Percentiles rank a stretch among this genome's conserved stretches.
These are phyloP conservation scores for Amphiprion clarkii DNA, from an alignment of 2,797 vertebrate genomes.

Conservation along the genomic window DNA sequence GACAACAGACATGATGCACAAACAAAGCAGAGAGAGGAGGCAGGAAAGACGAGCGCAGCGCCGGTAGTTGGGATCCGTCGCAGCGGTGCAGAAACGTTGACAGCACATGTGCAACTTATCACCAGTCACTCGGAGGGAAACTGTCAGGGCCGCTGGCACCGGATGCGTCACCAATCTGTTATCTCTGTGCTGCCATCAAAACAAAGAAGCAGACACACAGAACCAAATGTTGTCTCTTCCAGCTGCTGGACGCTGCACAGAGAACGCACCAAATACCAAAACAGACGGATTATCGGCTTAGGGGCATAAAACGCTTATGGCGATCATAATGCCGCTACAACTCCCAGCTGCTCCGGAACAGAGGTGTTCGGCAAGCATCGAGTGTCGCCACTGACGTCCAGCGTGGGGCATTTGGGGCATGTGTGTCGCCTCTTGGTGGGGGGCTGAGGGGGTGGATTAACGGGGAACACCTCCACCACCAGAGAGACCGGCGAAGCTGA, in stretches of 20 bases:
- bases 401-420: constrained; percentile 38
- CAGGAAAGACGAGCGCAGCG: background rate
- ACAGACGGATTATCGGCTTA: constrained; percentile 80
- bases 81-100: constrained; percentile 18
- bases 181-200: constrained; percentile 17
- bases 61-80: constrained; percentile 22
- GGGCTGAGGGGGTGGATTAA: constrained; percentile 41
- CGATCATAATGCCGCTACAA: constrained; percentile 38
- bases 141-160: constrained; percentile 31
- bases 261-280: constrained; percentile 65
- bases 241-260: constrained; percentile 61
- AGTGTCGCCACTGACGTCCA: constrained; percentile 33
- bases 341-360: constrained; percentile 57
- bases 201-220: constrained; percentile 49
- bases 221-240: constrained; percentile 50
- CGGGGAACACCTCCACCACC: constrained; percentile 16
- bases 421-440: constrained; percentile 7
- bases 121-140: constrained; percentile 18
- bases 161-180: constrained; percentile 24
- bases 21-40: background rate
- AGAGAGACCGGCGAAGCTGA: constrained; percentile 17
- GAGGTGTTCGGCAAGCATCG: constrained; percentile 56
- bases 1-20: constrained; percentile 8
- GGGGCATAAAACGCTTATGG: constrained; percentile 73
- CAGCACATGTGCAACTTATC: constrained; percentile 26